Conservation (phyloP, 2,797 vertebrate species). For the Bufotes viridis region DNA sequence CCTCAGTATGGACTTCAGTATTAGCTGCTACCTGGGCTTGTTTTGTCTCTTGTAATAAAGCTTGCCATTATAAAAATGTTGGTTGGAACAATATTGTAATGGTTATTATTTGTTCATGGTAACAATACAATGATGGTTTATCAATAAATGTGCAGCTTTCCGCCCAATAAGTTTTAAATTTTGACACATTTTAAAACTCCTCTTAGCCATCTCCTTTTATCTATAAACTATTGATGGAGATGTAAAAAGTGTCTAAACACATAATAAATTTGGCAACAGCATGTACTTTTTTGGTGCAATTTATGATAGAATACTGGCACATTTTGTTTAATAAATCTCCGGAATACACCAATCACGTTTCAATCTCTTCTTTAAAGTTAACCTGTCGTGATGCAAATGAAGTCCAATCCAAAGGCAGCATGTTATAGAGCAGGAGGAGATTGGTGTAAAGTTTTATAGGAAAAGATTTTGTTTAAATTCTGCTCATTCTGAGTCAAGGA, state of each 20-base stretch:
- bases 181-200: not conserved
- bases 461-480: no score
- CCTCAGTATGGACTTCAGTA: not conserved
- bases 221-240: not conserved
- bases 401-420: no score
- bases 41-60: not conserved
- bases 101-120: no score
- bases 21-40: not conserved
- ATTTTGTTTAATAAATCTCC: not conserved
- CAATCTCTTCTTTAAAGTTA: no score
- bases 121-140: no score
- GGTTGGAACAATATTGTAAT: no score
- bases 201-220: not conserved
- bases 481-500: no score
- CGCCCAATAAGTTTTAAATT: no score
- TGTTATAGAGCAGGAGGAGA: no score
- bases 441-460: no score
- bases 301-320: not conserved
- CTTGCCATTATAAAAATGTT: no score
- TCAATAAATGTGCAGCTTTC: not conserved
- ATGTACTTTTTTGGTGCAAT: not conserved
- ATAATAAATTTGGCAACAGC: not conserved
- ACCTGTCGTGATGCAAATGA: no score
- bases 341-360: not conserved
- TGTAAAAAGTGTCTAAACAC: not conserved